These are phyloP conservation scores for Leucophenga maculata DNA, from an alignment of 2,888 invertebrate species.

Conservation along the genomic window DNA sequence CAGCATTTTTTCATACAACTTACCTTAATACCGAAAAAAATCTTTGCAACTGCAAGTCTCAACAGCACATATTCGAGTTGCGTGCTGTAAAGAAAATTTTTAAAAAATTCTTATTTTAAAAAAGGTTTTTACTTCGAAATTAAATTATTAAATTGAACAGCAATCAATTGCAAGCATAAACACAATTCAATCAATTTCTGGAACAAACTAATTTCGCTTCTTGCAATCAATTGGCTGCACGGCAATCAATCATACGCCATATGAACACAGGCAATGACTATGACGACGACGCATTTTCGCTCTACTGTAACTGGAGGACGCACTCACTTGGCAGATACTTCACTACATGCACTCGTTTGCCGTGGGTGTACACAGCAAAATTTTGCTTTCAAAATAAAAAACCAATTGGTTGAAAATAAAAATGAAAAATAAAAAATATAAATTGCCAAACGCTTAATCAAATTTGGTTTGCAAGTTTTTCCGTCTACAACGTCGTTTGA, in stretches of 20 bases:
- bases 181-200: background rate
- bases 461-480: background rate
- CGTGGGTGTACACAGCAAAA: background rate
- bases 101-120: background rate
- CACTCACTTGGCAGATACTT: too few relatives aligned
- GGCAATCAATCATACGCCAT: constrained; percentile 65
- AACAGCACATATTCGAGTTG: background rate
- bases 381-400: background rate
- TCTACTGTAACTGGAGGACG: too few relatives aligned
- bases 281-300: constrained; percentile 35
- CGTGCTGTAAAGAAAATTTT: background rate
- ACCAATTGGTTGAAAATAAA: too few relatives aligned
- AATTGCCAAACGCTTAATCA: constrained; percentile 33
- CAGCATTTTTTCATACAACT: too few relatives aligned
- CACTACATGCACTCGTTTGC: background rate
- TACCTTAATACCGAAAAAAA: too few relatives aligned
- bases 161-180: constrained; percentile 12
- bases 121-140: background rate
- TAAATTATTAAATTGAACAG: background rate
- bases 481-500: background rate
- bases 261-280: constrained; percentile 40
- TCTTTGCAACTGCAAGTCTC: background rate
- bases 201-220: constrained; percentile 53
- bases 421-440: background rate
- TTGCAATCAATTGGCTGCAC: constrained; percentile 49